phyloP scores from a whole-genome alignment of 2,113 vertebrate species.

The Aspiorhynchus laticeps region DNA sequence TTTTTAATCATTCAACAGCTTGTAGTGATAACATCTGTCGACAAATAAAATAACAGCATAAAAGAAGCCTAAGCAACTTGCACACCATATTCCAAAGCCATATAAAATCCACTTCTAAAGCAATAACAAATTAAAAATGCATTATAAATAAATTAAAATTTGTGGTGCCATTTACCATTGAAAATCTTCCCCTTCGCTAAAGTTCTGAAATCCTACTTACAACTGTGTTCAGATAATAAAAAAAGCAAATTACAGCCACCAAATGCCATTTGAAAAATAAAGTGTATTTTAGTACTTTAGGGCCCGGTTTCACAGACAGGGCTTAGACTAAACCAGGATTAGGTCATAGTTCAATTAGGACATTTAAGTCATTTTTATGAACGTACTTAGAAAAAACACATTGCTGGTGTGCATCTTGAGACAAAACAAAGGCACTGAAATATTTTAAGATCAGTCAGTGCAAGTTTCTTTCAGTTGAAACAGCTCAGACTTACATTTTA shows the following conservation, averaged over 20 bases:
- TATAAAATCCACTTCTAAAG: not conserved
- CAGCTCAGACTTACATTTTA: too few relatives aligned
- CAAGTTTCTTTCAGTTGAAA: too few relatives aligned
- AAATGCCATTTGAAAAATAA: not conserved
- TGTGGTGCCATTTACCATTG: not conserved
- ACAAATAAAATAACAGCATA: not conserved
- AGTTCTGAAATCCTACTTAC: not conserved
- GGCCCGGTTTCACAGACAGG: too few relatives aligned
- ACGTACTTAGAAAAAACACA: too few relatives aligned
- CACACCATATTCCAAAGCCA: not conserved
- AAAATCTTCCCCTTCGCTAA: not conserved
- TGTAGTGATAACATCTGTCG: not conserved
- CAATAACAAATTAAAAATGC: not conserved
- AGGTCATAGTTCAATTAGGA: too few relatives aligned
- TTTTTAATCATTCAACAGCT: not conserved
- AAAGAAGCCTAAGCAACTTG: not conserved
- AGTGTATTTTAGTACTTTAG: not conserved
- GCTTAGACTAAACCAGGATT: too few relatives aligned
- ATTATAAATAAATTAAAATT: not conserved
- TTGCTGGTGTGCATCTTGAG: too few relatives aligned
- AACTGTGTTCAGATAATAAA: not conserved
- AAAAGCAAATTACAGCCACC: not conserved
- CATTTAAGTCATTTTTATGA: too few relatives aligned
- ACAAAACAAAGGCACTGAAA: too few relatives aligned
- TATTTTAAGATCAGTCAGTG: too few relatives aligned